These are phyloP conservation scores for Dendrolimus pini DNA, from an alignment of 2,888 invertebrate species.

Conservation along the genomic window DNA sequence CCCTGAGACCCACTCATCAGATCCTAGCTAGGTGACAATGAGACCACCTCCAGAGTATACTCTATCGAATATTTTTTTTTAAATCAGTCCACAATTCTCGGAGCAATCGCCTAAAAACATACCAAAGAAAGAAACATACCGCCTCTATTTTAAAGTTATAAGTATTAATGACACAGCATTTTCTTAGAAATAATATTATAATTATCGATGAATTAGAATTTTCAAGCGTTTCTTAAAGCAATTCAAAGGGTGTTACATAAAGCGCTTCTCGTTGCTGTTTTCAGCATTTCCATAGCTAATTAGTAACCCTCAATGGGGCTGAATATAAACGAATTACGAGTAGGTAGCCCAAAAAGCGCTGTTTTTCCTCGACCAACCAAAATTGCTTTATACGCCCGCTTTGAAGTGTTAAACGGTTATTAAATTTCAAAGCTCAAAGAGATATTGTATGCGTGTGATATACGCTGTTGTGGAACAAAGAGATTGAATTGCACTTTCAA, in stretches of 20 bases:
- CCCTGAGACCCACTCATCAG: no score
- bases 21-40: no score
- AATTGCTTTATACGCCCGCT: slow-evolving; percentile 68
- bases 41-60: no score
- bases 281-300: slow-evolving; percentile 63
- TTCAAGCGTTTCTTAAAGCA: not conserved
- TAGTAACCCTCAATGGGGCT: slow-evolving; percentile 32
- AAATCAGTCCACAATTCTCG: no score
- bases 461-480: slow-evolving; percentile 5
- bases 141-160: no score
- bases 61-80: no score
- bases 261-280: slow-evolving; percentile 50
- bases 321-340: slow-evolving; percentile 64
- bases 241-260: slow-evolving; percentile 23
- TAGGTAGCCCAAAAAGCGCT: slow-evolving; percentile 60
- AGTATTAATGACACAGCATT: no score
- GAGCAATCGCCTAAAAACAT: no score
- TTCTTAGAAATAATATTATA: not conserved
- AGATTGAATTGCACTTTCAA: slow-evolving; percentile 8
- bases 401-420: slow-evolving; percentile 73
- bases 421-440: slow-evolving; percentile 65
- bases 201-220: slow-evolving; percentile 12
- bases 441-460: slow-evolving; percentile 43
- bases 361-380: slow-evolving; percentile 65
- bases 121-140: no score